Percentiles rank a stretch among this genome's conserved stretches.
Conservation (phyloP, 2,113 vertebrate genomes). For the Corythaeola cristata region DNA sequence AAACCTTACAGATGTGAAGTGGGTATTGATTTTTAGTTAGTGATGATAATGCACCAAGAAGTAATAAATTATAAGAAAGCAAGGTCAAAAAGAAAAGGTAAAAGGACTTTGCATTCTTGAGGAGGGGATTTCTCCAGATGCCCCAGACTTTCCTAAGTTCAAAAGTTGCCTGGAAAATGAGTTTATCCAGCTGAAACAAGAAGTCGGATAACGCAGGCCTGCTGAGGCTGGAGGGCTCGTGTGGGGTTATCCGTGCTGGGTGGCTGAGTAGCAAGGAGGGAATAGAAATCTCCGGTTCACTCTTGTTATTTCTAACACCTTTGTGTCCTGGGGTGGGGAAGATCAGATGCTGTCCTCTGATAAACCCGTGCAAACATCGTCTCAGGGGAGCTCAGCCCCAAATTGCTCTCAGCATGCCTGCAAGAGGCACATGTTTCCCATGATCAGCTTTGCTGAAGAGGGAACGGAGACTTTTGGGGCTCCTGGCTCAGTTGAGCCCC, state of each 20-base stretch:
- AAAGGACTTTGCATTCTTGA: constrained; percentile 67
- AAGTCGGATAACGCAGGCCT: background rate
- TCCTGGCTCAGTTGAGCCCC: background rate
- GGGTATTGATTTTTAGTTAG: constrained; percentile 80
- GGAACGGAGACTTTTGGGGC: fast-evolving
- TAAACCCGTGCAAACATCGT: background rate
- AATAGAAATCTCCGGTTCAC: fast-evolving
- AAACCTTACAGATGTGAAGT: constrained; percentile 78
- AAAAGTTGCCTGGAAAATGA: constrained; percentile 70
- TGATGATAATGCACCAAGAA: constrained; percentile 78
- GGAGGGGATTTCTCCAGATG: constrained; percentile 50
- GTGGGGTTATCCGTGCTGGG: background rate
- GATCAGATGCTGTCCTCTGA: fast-evolving
- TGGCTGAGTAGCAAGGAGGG: background rate
- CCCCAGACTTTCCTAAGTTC: constrained; percentile 65
- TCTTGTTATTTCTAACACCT: background rate
- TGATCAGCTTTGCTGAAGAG: fast-evolving
- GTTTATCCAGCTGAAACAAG: constrained; percentile 28
- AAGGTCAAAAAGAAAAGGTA: constrained; percentile 73
- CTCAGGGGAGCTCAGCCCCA: background rate
- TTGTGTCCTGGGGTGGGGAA: background rate
- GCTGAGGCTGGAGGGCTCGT: background rate
- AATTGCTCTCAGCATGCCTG: background rate
- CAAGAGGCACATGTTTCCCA: background rate
- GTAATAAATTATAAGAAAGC: constrained; percentile 78